Conservation (phyloP, 2,113 vertebrate genomes). For the Periophthalmodon schlosseri region DNA sequence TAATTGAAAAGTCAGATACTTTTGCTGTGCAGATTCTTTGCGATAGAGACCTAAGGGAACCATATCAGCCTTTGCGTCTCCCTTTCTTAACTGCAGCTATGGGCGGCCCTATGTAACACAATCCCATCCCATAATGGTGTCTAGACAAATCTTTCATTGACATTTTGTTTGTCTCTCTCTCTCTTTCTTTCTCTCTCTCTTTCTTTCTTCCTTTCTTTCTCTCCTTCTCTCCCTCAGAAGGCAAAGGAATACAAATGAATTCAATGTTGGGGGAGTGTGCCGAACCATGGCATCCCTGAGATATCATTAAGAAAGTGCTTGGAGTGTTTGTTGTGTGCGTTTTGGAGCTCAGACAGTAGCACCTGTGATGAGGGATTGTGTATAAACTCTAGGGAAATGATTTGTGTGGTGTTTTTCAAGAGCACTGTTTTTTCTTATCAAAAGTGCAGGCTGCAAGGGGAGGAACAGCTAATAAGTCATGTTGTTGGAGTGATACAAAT, state of each 20-base stretch:
- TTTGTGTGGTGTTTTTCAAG: slow-evolving; percentile 31
- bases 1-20: neutral
- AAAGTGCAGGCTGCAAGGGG: slow-evolving; percentile 3
- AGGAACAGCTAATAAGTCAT: neutral
- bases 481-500: slow-evolving; percentile 7
- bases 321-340: slow-evolving; percentile 16
- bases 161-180: slow-evolving; percentile 46
- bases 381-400: slow-evolving; percentile 18
- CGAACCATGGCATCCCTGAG: slow-evolving; percentile 11
- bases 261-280: slow-evolving; percentile 21
- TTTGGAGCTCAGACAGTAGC: slow-evolving; percentile 28
- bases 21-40: slow-evolving; percentile 7
- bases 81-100: slow-evolving; percentile 32
- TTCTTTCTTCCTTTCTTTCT: slow-evolving; percentile 37
- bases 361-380: slow-evolving; percentile 33
- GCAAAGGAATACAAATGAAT: slow-evolving; percentile 44
- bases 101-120: slow-evolving; percentile 3
- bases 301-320: slow-evolving; percentile 32
- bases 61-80: slow-evolving; percentile 33
- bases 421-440: slow-evolving; percentile 12
- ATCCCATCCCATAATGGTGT: slow-evolving; percentile 39
- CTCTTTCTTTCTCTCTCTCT: slow-evolving; percentile 29
- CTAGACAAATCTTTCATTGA: slow-evolving; percentile 46
- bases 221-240: slow-evolving; percentile 26
- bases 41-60: slow-evolving; percentile 33